These are phyloP conservation scores for Euphonia xanthogaster DNA, from an alignment of 2,797 vertebrate genomes.

Conservation along the genomic window DNA sequence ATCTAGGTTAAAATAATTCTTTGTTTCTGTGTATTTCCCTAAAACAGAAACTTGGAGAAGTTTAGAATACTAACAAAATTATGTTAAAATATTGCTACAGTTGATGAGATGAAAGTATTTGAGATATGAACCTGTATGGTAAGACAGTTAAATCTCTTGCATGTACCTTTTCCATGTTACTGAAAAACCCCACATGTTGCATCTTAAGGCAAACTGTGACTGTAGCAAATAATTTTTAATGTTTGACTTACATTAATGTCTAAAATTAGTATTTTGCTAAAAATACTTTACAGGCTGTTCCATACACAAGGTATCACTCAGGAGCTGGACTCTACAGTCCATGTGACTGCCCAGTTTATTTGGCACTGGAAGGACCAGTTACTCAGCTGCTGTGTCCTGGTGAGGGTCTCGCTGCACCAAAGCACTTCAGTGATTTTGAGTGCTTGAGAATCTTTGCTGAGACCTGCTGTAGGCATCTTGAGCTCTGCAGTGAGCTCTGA, in stretches of 20 bases:
- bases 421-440: neutral
- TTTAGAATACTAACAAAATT: neutral
- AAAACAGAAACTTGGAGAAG: neutral
- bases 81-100: neutral
- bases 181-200: neutral
- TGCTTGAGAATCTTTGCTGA: neutral
- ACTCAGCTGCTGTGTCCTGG: neutral
- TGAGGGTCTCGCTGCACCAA: neutral
- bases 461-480: neutral
- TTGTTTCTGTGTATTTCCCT: neutral
- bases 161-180: neutral
- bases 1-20: neutral
- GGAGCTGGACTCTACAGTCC: rapidly evolving
- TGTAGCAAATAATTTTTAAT: neutral
- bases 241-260: neutral
- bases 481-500: neutral
- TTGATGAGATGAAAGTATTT: neutral
- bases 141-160: neutral
- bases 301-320: neutral
- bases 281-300: neutral
- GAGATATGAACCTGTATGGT: neutral
- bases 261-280: neutral
- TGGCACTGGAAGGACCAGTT: neutral
- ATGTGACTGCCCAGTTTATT: neutral
- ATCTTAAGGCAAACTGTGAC: neutral